Evolutionary conservation across 1,140 invertebrate genomes (phyloP), one percentile per base, ranked within the genome.

Genomic region (Neodiprion lecontei): DNA sequence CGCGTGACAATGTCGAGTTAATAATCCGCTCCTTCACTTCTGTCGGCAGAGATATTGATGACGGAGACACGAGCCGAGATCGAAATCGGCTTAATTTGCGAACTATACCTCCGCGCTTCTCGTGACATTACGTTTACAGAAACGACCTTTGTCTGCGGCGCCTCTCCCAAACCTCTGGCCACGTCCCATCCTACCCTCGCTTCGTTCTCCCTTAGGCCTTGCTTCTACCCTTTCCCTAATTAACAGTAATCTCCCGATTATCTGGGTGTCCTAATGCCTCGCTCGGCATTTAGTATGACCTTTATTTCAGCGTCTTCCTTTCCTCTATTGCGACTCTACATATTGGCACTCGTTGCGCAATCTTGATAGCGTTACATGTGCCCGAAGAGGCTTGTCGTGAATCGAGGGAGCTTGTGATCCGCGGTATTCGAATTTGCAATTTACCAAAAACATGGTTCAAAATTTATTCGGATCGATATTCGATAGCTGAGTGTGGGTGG

Each of bases 161-260:
- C 53, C 53, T 61, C 53, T 61, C n/a, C 53, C n/a, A 9, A 12
- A 61, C 53, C 53, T 61, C 11, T 14, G n/a, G n/a, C 53, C 53
- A 12, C 53, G 7, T 61, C n/a, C 53, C 28, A 40, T 40, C 28
- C 28, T 40, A 40, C 28, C 28, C 28, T 40, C 28, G 28, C 53
- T 12, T 17, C 53, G 11, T 17, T 14, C 53, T 17, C 53, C 53
- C 53, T 61, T 61, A 61, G 53, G 53, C 53, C 53, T 61, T 9
- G n/a, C 53, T 72, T 69, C 73, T 53, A 74, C 72, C 75, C 72
- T 76, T 76, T 76, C 66, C 70, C 73, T 74, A 76, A 76, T 76
- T 76, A 74, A 72, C 69, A 72, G 66, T 12, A 72, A 74, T 40
- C 49, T 70, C 69, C 40, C 67, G 67, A 69, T 69, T 69, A 69